Evolutionary conservation across 1,140 invertebrate species (phyloP), one percentile per base, ranked within the genome.

Genomic region (Brachionus plicatilis): DNA sequence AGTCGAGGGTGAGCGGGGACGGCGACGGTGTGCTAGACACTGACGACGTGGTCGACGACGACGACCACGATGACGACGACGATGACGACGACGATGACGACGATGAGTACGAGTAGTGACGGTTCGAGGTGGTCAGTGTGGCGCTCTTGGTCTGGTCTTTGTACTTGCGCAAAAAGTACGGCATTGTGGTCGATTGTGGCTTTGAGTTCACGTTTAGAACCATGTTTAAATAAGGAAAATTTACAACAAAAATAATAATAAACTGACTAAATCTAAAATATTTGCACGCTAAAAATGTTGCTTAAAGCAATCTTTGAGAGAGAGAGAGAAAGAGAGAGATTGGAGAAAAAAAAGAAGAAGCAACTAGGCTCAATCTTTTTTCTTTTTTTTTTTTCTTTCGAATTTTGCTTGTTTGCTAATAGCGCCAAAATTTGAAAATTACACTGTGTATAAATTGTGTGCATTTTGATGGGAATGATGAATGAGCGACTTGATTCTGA

Each of bases 201-300:
- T 76, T 76, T 50, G 72, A 45, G 43, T 76, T 76, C 5, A 50
- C 43, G 43, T 50, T 76, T 50, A 76, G 41, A 24, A 76, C 72
- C 72, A 76, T 76, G 43, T 20, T 76, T 33, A 68, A 68, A 33
- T 68, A 68, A 68, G 66, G 66, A 68, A 68, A 68, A 68, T 68
- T 68, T 29, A 33, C 27, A 29, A 27, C 5, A 68, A 68, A 68
- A 68, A 68, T 68, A 72, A 72, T 43, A 45, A 72, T 43, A 72
- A 41, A 72, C 29, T 72, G 37, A 72, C 68, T 72, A 72, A 72
- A 72, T 72, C 68, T 72, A 72, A 72, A 72, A 72, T 72, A 72
- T 72, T 72, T 72, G 68, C 68, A 72, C 68, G 68, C 68, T 72
- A 72, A 43, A 72, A 72, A 45, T 20, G 37, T 43, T 20, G 41